phyloP scores from a whole-genome alignment of 2,797 vertebrate genomes.

The Tokudaia tokunoshimensis region DNA sequence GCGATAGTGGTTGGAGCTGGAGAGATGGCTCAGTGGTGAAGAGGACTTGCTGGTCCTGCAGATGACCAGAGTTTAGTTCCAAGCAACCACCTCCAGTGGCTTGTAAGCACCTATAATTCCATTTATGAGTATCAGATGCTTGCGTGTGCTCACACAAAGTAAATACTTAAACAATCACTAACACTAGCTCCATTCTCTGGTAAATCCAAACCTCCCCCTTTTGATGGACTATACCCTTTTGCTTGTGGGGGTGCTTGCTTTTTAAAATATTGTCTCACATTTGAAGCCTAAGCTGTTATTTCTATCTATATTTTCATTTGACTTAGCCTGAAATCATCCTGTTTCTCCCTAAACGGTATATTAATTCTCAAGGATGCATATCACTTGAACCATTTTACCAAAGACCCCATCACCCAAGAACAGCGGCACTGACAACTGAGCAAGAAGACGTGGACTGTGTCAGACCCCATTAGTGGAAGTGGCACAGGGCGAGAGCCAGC shows the following conservation, averaged over 20 bases:
- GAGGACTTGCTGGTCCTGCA: too few species aligned
- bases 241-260: not conserved
- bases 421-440: not conserved
- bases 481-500: not conserved
- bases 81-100: not conserved
- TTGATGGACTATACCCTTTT: not conserved
- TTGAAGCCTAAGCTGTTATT: not conserved
- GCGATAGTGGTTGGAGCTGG: not conserved
- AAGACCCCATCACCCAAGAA: not conserved
- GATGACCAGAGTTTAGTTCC: not conserved
- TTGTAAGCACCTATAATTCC: not conserved
- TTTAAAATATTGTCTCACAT: not conserved
- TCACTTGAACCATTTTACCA: not conserved
- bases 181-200: not conserved
- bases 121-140: not conserved
- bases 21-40: not conserved
- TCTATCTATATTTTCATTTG: not conserved
- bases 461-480: conserved; percentile 47
- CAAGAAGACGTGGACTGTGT: not conserved
- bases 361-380: not conserved
- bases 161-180: not conserved
- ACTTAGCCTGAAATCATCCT: not conserved
- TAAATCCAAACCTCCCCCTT: not conserved
- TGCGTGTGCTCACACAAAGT: not conserved
- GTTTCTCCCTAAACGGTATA: not conserved